Percentiles rank a stretch among this genome's conserved stretches.
These are phyloP conservation scores for Penaeus monodon DNA, from an alignment of 2,888 invertebrate genomes.

Conservation along the genomic window DNA sequence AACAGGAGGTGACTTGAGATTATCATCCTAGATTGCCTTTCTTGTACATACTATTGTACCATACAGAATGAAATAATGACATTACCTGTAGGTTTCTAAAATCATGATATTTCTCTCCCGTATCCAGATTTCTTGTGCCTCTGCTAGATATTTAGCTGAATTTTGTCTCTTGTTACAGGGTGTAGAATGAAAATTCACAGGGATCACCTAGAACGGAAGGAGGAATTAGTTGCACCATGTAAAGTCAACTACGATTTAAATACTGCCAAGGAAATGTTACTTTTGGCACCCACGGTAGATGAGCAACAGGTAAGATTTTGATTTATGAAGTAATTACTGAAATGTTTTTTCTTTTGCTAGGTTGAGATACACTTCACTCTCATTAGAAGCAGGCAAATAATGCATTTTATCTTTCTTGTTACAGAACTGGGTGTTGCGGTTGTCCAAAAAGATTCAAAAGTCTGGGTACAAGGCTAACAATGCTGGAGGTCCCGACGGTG, in stretches of 20 bases:
- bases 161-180: conserved; percentile 73
- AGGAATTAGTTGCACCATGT: conserved; percentile 91
- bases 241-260: conserved; percentile 96
- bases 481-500: conserved; percentile 75
- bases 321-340: neutral
- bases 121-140: too few species aligned
- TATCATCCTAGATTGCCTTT: too few species aligned
- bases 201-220: conserved; percentile 90
- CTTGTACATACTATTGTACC: neutral
- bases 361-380: neutral
- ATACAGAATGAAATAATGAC: too few species aligned
- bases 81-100: neutral
- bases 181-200: conserved; percentile 98
- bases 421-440: conserved; percentile 84
- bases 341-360: neutral
- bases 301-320: conserved; percentile 80
- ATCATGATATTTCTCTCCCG: too few species aligned
- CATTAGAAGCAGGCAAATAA: neutral
- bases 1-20: too few species aligned
- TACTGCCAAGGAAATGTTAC: conserved; percentile 91
- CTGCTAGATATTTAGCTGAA: conserved; percentile 6
- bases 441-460: conserved; percentile 92
- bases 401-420: neutral
- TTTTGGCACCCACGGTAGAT: conserved; percentile 86
- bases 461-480: conserved; percentile 89